Evolutionary conservation across 2,113 vertebrate genomes (phyloP).

Genomic region (Barbus barbus): DNA sequence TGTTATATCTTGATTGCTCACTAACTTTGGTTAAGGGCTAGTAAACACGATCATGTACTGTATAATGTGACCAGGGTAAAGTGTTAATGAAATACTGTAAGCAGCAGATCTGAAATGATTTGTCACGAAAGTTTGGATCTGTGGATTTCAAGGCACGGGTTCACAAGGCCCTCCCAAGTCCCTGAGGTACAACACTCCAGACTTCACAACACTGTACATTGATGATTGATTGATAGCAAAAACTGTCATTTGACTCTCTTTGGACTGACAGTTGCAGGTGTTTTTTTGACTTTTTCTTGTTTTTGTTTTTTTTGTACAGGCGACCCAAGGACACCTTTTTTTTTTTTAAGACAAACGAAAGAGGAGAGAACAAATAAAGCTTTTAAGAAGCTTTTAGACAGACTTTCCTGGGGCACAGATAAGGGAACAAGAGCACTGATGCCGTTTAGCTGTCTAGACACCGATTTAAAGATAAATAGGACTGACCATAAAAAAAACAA

Average conservation of each 20-base stretch:
- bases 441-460: not conserved
- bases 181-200: constrained; percentile 57
- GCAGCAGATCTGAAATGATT: constrained; percentile 40
- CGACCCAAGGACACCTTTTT: constrained; percentile 10
- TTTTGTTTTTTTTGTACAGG: not conserved
- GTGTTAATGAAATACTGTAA: constrained; percentile 71
- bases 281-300: not conserved
- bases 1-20: constrained; percentile 87
- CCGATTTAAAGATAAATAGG: not conserved
- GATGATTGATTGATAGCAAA: constrained; percentile 6
- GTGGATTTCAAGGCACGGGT: not conserved
- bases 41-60: constrained; percentile 87
- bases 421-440: not conserved
- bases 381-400: constrained; percentile 7
- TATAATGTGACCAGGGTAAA: constrained; percentile 34
- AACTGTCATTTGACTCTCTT: constrained; percentile 36
- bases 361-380: not conserved
- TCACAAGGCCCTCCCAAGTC: constrained; percentile 39
- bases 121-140: not conserved
- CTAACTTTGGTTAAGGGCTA: constrained; percentile 98
- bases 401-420: not conserved
- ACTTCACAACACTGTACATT: constrained; percentile 46
- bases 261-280: constrained; percentile 34
- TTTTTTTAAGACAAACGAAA: not conserved
- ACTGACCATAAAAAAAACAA: constrained; percentile 4